These are phyloP conservation scores for Charina bottae DNA, from an alignment of 2,113 vertebrate species.

Conservation along the genomic window DNA sequence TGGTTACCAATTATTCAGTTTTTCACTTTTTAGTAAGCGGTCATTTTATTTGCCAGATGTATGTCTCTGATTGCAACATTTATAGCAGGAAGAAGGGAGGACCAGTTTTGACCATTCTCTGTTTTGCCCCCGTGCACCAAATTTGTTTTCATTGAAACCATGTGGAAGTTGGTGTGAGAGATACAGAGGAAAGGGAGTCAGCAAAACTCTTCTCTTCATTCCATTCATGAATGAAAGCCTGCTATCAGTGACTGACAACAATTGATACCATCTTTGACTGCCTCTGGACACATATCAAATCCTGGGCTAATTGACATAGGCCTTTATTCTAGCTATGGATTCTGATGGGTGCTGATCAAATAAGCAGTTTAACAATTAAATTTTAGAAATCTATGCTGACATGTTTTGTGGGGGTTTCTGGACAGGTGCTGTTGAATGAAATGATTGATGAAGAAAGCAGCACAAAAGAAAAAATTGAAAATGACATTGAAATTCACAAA, in stretches of 20 bases:
- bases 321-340: not conserved
- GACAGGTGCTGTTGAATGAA: slow-evolving; percentile 27
- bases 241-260: not conserved
- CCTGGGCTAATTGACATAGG: not conserved
- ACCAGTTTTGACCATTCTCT: not conserved
- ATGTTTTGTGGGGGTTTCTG: slow-evolving; percentile 36
- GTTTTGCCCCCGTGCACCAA: not conserved
- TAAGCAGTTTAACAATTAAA: not conserved
- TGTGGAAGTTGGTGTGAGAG: not conserved
- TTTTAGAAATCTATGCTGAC: not conserved
- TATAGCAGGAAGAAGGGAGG: not conserved
- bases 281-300: not conserved
- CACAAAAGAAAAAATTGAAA: slow-evolving; percentile 56
- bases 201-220: not conserved
- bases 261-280: not conserved
- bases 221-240: not conserved
- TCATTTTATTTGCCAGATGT: not conserved
- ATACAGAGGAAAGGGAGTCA: not conserved
- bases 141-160: not conserved
- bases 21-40: not conserved
- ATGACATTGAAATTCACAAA: slow-evolving; percentile 46
- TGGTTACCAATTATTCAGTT: not conserved
- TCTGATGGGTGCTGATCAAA: not conserved
- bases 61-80: not conserved
- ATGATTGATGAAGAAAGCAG: slow-evolving; percentile 68